Evolutionary conservation across 2,113 vertebrate genomes (phyloP).

Genomic region (Calonectris borealis): DNA sequence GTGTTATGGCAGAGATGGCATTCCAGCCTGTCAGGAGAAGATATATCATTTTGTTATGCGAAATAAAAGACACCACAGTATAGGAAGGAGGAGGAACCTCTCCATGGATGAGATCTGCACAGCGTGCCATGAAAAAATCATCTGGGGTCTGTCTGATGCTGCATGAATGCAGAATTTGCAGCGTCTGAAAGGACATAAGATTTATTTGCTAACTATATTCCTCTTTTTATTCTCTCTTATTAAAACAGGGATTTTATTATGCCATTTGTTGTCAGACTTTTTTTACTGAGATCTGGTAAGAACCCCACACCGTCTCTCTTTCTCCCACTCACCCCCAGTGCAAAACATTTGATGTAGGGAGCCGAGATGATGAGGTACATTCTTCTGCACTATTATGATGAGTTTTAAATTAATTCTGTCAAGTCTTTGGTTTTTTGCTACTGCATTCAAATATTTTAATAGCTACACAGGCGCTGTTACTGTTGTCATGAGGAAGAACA

Average conservation of each 20-base stretch:
- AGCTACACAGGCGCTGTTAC: background rate
- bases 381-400: background rate
- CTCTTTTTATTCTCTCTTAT: background rate
- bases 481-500: background rate
- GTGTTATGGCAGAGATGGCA: background rate
- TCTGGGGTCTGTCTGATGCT: background rate
- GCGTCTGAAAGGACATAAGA: background rate
- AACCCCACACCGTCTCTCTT: background rate
- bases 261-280: background rate
- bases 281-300: background rate
- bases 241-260: background rate
- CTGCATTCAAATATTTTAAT: background rate
- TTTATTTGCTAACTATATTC: background rate
- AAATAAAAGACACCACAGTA: background rate
- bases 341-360: background rate
- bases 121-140: background rate
- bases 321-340: background rate
- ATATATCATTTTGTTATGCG: background rate
- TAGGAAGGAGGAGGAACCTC: background rate
- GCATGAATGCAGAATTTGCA: background rate
- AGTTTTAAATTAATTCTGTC: background rate
- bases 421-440: background rate
- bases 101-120: background rate
- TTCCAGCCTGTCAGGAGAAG: background rate
- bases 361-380: fast-evolving